Evolutionary conservation across 2,797 vertebrate genomes (phyloP), one percentile per base, ranked within the genome.

Genomic region (Danio aesculapii): DNA sequence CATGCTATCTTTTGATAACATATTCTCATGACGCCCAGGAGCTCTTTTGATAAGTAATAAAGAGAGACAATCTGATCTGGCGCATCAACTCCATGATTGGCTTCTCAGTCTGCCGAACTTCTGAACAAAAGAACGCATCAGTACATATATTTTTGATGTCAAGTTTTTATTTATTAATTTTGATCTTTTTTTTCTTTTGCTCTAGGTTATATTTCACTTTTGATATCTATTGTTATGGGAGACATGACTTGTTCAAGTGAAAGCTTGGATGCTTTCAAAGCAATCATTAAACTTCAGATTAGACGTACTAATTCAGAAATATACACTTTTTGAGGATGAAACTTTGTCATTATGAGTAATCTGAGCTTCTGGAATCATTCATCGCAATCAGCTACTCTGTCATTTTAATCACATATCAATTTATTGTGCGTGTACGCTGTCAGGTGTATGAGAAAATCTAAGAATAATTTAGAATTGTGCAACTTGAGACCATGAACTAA

Each of bases 1-100:
- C 77, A 75, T 53, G 55, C 62, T 43, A 76, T 81, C 86, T 86
- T 88, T 84, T 81, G 79, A 87, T 84, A 85, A 71, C 75, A 75
- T 70, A 77, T 64, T 81, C 77, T 84, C 82, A 63, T 71, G 70
- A 77, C 67, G 68, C 77, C 52, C 62, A 55, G 69, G 58, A 82
- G 81, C 63, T 74, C 59, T 83, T 68, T 79, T 77, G 81, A 83
- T 82, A 79, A 74, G 55, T 41, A 80, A 50, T 62, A 78, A 70
- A 63, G 73, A 83, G 67, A 82, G 76, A 84, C 50, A 49, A 75
- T 81, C 70, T 86, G 84, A 86, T 82, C 61, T 79, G 52, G 50
- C 59, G 12, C 69, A 81, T 81, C 70, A 79, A 79, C 80, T 81
- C 58, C 41, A 55, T 81, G 78, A 81, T 79, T 81, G 82, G 72